Conservation (phyloP, 2,113 vertebrate species). For the Otus sunia region DNA sequence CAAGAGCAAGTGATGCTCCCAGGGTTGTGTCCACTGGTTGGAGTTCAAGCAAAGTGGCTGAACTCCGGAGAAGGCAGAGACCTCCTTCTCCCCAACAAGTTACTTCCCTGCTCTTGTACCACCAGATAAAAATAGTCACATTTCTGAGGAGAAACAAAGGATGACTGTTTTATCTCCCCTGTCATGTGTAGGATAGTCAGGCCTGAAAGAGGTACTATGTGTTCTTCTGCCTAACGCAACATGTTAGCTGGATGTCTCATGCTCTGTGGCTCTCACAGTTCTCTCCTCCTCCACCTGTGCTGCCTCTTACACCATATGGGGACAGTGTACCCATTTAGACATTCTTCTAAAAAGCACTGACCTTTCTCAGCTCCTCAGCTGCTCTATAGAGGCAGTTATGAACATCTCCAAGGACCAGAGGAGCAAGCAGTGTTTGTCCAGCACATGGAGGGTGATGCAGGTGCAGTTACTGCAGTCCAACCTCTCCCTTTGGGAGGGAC, state of each 20-base stretch:
- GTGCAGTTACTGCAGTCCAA: not conserved
- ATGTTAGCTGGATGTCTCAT: rapidly evolving
- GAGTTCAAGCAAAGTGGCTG: not conserved
- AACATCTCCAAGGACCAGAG: not conserved
- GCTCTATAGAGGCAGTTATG: not conserved
- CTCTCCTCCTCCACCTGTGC: not conserved
- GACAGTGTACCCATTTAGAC: not conserved
- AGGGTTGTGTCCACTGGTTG: rapidly evolving
- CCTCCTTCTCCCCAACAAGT: not conserved
- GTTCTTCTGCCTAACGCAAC: not conserved
- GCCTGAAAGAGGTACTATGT: not conserved
- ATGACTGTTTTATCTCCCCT: not conserved
- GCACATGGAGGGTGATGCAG: not conserved
- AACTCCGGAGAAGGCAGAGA: not conserved
- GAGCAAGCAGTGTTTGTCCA: not conserved
- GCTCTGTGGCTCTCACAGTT: not conserved
- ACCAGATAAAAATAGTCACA: not conserved
- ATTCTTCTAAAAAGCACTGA: not conserved
- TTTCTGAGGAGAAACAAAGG: not conserved
- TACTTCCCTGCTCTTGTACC: not conserved
- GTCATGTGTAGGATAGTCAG: not conserved
- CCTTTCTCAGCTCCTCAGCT: not conserved
- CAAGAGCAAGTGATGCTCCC: not conserved
- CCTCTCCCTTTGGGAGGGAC: not conserved
- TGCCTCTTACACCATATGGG: not conserved